Base-by-base conservation (phyloP, 2,888 invertebrate species). In the Drosophila atripex region DNA sequence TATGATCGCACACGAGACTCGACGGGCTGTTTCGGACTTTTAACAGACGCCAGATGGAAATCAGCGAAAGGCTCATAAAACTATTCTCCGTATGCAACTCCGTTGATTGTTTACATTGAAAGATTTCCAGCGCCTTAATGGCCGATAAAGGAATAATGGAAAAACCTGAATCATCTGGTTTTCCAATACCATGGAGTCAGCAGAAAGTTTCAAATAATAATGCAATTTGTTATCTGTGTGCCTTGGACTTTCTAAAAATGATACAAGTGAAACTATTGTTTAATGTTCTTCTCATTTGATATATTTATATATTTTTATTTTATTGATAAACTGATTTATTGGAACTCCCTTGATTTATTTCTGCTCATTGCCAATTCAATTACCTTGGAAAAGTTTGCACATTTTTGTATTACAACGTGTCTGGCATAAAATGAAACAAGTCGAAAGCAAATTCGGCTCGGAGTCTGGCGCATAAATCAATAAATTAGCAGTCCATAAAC, bases 401-500 rank as follows among this genome's bases (percentile, higher is more conserved):
- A 46, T 64, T 63, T 63, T 63, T 30, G 16, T 45, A 45, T 64
- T 21, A 64, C 63, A 63, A 51, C 63, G 32, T 63, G 63, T 63
- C 63, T 63, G 63, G 63, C 51, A 63, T 60, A 58, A 39, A 28
- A 43, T 25, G 16, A 16, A 45, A 39, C 59, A 38, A 63, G 11
- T 43, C 32, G 14, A 45, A 64, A 52, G 50, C 64, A 52, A 38
- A 51, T 38, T 28, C n/a, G 23, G 39, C 16, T 43, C 59, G 53
- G 69, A 78, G 38, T 54, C 23, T 45, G 66, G 58, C 58, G 49
- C 41, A 66, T 52, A 35, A 70, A 72, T 61, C 58, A 63, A 77
- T 80, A 72, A 83, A 80, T 80, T 77, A 80, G 65, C 80, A 86
- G 86, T 64, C 57, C 76, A 80, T 86, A 76, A 83, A 83, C 71